Evolutionary conservation across 2,797 vertebrate species (phyloP).

Genomic region (Syngnathus rostellatus): DNA sequence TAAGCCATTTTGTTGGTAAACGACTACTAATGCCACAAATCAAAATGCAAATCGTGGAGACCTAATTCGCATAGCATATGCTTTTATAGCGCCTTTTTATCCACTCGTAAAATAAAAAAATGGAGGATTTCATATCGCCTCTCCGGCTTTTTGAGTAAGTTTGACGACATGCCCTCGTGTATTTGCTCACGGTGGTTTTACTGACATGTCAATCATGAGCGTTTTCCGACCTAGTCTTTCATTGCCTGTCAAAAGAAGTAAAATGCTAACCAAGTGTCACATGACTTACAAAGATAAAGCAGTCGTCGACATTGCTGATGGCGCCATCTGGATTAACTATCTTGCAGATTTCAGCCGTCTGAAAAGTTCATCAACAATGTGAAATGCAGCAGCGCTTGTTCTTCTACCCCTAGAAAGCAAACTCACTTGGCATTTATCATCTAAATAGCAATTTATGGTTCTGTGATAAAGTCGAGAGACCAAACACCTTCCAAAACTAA

Average conservation of each 20-base stretch:
- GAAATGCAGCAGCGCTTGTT: constrained; percentile 47
- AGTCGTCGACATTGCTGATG: too few species aligned
- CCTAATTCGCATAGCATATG: constrained; percentile 16
- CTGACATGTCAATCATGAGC: too few species aligned
- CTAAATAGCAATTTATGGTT: constrained; percentile 44
- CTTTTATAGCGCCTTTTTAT: not conserved
- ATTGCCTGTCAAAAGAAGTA: too few species aligned
- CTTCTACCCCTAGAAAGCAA: constrained; percentile 30
- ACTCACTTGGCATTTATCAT: constrained; percentile 51
- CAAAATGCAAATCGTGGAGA: constrained; percentile 46
- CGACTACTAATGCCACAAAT: constrained; percentile 37
- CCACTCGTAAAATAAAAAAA: constrained; percentile 5
- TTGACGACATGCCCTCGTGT: too few species aligned
- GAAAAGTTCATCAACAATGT: constrained; percentile 44
- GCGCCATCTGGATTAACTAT: constrained; percentile 13
- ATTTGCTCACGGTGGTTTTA: too few species aligned
- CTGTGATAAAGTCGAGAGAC: constrained; percentile 40
- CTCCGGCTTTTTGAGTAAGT: not conserved
- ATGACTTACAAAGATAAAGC: too few species aligned
- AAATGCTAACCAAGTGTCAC: too few species aligned
- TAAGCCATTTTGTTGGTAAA: constrained; percentile 56
- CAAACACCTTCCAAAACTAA: not conserved
- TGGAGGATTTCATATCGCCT: constrained; percentile 31
- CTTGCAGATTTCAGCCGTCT: constrained; percentile 16
- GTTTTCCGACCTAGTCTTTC: too few species aligned